phyloP scores from a whole-genome alignment of 2,888 invertebrate genomes.

The Mesorhabditis belari region DNA sequence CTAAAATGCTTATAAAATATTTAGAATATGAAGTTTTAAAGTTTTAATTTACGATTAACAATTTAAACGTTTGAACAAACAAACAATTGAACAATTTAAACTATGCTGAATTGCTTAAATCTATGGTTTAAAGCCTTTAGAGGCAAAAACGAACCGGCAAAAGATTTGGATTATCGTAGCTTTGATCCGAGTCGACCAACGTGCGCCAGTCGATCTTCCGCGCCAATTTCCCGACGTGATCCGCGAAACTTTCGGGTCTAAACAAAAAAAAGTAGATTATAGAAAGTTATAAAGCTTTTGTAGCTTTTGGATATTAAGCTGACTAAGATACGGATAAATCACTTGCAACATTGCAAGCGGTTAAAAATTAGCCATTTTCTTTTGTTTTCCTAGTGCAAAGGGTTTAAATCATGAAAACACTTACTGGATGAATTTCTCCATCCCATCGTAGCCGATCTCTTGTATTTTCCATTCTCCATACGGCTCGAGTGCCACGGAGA shows the following conservation, averaged over 20 bases:
- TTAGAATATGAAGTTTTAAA: too few relatives aligned
- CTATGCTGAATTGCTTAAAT: too few relatives aligned
- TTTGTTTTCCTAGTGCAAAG: too few relatives aligned
- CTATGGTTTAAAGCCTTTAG: too few relatives aligned
- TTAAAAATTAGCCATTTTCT: too few relatives aligned
- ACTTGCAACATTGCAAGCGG: too few relatives aligned
- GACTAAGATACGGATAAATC: too few relatives aligned
- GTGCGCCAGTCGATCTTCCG: conserved; percentile 40
- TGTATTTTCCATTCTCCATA: conserved; percentile 42
- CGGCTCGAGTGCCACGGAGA: conserved; percentile 18
- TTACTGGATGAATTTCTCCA: conserved; percentile 39
- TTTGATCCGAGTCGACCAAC: conserved; percentile 27
- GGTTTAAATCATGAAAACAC: conserved; percentile 2
- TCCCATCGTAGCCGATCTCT: conserved; percentile 46
- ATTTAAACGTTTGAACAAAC: too few relatives aligned
- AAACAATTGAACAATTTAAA: too few relatives aligned
- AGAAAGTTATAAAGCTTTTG: not conserved
- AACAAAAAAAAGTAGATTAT: conserved; percentile 1
- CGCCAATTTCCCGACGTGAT: conserved; percentile 36
- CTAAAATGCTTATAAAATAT: too few relatives aligned
- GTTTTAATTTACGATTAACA: not conserved
- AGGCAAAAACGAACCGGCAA: not conserved
- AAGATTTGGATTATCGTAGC: conserved; percentile 17
- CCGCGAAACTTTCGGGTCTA: conserved; percentile 41
- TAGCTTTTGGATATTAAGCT: too few relatives aligned